phyloP scores from a whole-genome alignment of 64 coral and sea anemone genomes.

The Montipora foliosa region DNA sequence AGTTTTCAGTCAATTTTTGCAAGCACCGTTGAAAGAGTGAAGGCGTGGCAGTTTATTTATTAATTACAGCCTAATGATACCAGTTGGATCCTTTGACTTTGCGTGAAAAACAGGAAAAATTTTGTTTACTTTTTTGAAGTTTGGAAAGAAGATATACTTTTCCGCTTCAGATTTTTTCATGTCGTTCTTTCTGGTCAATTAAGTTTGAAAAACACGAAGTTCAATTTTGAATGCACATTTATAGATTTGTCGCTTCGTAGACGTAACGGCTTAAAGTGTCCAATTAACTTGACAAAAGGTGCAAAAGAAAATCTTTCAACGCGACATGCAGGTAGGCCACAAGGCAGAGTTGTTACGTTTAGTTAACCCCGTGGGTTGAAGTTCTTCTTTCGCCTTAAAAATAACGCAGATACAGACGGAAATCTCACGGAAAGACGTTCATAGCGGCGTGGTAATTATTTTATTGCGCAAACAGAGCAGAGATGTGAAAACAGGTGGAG shows the following conservation, averaged over 20 bases:
- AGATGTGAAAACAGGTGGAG: neutral
- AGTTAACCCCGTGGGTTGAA: no score
- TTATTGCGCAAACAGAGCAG: constrained; percentile 13
- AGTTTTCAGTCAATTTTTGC: neutral
- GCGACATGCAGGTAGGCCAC: no score
- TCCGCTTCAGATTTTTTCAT: neutral
- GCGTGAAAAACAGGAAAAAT: neutral
- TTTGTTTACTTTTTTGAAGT: neutral
- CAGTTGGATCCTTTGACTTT: neutral
- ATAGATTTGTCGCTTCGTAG: neutral
- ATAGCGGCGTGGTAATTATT: no score
- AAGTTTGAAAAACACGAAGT: neutral
- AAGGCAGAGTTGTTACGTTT: no score
- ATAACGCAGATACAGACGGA: no score
- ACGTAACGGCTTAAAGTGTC: neutral
- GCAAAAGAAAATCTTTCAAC: neutral
- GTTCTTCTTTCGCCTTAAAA: no score
- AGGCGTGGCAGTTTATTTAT: constrained; percentile 28
- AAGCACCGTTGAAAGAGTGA: neutral
- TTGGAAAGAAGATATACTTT: neutral
- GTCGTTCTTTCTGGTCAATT: neutral
- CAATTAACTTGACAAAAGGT: neutral
- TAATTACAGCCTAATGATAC: constrained; percentile 1
- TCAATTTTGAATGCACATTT: neutral
- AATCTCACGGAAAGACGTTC: no score